These are phyloP conservation scores for Notoglanidium macrostoma DNA, from an alignment of 2,797 vertebrate genomes.

Conservation along the genomic window DNA sequence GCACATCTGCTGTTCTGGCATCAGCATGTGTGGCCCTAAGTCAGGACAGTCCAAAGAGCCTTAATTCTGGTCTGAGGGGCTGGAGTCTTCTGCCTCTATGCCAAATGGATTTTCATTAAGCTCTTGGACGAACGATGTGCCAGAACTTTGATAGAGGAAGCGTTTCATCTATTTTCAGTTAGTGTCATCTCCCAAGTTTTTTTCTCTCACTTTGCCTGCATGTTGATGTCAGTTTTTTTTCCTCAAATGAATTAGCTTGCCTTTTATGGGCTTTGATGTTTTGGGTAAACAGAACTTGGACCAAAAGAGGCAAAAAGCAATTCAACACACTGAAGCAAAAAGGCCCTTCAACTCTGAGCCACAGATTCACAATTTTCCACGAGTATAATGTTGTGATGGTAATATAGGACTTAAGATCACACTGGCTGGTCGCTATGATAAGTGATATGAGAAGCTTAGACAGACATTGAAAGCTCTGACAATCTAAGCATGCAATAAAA, in stretches of 20 bases:
- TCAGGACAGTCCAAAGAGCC: constrained; percentile 43
- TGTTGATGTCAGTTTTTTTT: constrained; percentile 41
- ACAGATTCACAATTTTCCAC: constrained; percentile 38
- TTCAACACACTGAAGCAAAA: constrained; percentile 50
- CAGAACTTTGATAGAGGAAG: constrained; percentile 48
- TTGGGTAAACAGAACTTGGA: constrained; percentile 39
- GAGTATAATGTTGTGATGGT: constrained; percentile 18
- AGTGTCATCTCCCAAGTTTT: constrained; percentile 43
- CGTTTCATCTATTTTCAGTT: constrained; percentile 53
- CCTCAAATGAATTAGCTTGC: constrained; percentile 47
- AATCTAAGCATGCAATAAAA: constrained; percentile 9
- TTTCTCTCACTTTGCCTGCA: constrained; percentile 32
- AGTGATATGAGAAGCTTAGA: constrained; percentile 7
- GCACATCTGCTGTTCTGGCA: constrained; percentile 54
- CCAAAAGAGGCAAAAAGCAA: constrained; percentile 48
- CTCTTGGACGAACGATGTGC: constrained; percentile 42
- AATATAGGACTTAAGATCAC: constrained; percentile 29
- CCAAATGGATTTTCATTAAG: constrained; percentile 54
- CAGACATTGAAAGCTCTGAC: neutral
- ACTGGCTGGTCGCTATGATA: constrained; percentile 25
- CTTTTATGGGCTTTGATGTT: constrained; percentile 52
- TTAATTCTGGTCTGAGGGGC: constrained; percentile 48
- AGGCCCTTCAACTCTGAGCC: constrained; percentile 33
- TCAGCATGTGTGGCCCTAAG: constrained; percentile 36
- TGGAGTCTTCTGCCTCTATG: constrained; percentile 46